Conservation (phyloP, 2,888 invertebrate species). For the Drosophila siamana region DNA sequence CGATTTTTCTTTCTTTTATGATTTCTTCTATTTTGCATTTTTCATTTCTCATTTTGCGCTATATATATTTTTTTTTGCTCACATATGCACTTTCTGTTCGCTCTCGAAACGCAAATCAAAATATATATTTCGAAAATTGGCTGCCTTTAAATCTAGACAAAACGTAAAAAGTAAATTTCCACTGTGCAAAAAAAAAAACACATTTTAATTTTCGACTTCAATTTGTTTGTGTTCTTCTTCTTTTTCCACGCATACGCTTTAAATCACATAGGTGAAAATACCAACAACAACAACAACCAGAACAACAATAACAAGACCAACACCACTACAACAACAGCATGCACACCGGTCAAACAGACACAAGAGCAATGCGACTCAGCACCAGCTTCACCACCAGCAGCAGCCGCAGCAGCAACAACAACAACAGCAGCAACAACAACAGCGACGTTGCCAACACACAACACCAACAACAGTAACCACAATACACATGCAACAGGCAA, state of each 20-base stretch:
- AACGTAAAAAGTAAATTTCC: constrained; percentile 23
- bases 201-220: constrained; percentile 77
- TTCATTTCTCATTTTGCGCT: constrained; percentile 47
- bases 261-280: constrained; percentile 75
- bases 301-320: constrained; percentile 57
- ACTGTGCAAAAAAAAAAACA: constrained; percentile 36
- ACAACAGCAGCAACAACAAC: constrained; percentile 51
- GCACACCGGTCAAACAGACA: constrained; percentile 73
- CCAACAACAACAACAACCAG: constrained; percentile 68
- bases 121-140: constrained; percentile 56
- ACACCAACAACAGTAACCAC: constrained; percentile 29
- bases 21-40: constrained; percentile 48
- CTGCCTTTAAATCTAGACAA: constrained; percentile 50
- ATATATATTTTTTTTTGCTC: constrained; percentile 37
- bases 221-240: constrained; percentile 78
- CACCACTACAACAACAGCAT: constrained; percentile 64
- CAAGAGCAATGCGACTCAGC: constrained; percentile 62
- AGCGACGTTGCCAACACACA: constrained; percentile 28
- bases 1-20: constrained; percentile 32
- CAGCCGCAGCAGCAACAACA: constrained; percentile 33
- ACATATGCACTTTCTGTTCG: constrained; percentile 62
- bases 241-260: constrained; percentile 79
- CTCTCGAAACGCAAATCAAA: constrained; percentile 35
- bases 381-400: constrained; percentile 60
- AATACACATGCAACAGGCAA: constrained; percentile 37